A percentile compares a stretch with the other conserved stretches of the same genome.
phyloP scores from a whole-genome alignment of 1,140 invertebrate genomes.

The Drosophila athabasca region DNA sequence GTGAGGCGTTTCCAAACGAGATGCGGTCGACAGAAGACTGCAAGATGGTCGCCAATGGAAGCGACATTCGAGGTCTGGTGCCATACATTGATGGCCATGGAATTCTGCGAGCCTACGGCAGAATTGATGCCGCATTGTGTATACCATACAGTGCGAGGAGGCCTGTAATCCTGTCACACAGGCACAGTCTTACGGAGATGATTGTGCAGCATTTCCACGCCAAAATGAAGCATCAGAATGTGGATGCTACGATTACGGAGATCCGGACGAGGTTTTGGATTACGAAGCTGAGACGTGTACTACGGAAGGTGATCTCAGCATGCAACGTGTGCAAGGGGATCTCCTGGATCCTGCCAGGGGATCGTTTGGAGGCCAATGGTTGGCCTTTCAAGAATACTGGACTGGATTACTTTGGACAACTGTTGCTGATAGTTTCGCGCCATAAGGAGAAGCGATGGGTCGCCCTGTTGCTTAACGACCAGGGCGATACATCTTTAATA shows the following conservation, averaged over 20 bases:
- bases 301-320: not conserved
- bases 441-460: constrained; percentile 7
- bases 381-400: too few relatives aligned
- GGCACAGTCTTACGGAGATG: constrained; percentile 1
- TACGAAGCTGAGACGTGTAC: constrained; percentile 5
- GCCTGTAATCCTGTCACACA: constrained; percentile 8
- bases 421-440: not conserved
- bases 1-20: not conserved
- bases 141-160: constrained; percentile 12
- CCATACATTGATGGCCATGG: not conserved
- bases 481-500: not conserved
- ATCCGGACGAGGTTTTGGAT: constrained; percentile 8
- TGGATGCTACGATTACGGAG: not conserved
- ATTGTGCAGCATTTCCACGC: not conserved
- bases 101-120: constrained; percentile 3
- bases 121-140: constrained; percentile 7
- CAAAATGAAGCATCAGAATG: too few relatives aligned
- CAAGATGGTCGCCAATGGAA: not conserved
- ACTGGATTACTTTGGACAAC: too few relatives aligned
- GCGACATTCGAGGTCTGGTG: constrained; percentile 8
- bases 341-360: too few relatives aligned
- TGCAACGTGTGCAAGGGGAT: not conserved
- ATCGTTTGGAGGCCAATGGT: too few relatives aligned
- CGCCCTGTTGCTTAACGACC: not conserved
- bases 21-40: not conserved